These are phyloP conservation scores for Philereme vetulata DNA, from an alignment of 2,888 invertebrate genomes.

Conservation along the genomic window DNA sequence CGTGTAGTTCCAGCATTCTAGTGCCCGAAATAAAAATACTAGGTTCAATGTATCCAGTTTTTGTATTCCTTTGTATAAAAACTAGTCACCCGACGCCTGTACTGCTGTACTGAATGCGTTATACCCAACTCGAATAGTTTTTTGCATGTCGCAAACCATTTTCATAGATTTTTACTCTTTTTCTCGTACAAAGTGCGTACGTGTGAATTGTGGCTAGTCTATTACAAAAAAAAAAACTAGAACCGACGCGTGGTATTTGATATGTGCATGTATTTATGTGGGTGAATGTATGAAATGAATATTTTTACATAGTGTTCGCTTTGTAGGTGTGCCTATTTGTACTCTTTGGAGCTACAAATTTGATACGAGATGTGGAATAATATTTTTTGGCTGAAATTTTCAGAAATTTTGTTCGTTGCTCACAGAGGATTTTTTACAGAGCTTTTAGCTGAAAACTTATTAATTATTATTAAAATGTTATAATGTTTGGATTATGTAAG, in stretches of 20 bases:
- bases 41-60: background rate
- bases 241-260: constrained; percentile 24
- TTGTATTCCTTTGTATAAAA: background rate
- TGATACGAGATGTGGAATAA: constrained; percentile 22
- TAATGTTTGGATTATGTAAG: too few species aligned
- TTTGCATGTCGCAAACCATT: constrained; percentile 22
- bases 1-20: too few species aligned
- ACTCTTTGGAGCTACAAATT: constrained; percentile 27
- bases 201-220: constrained; percentile 28
- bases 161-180: constrained; percentile 16
- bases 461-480: too few species aligned
- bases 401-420: background rate
- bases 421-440: background rate
- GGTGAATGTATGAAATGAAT: constrained; percentile 40
- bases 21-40: background rate
- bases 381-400: constrained; percentile 13
- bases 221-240: constrained; percentile 29
- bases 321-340: constrained; percentile 36
- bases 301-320: constrained; percentile 42
- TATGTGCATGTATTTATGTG: constrained; percentile 40
- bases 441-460: background rate
- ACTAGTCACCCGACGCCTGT: background rate
- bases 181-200: constrained; percentile 27
- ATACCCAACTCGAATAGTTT: constrained; percentile 24
- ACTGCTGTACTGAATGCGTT: constrained; percentile 27